phyloP scores from a whole-genome alignment of 1,140 invertebrate genomes.

The Pseudachorutes palmiensis region DNA sequence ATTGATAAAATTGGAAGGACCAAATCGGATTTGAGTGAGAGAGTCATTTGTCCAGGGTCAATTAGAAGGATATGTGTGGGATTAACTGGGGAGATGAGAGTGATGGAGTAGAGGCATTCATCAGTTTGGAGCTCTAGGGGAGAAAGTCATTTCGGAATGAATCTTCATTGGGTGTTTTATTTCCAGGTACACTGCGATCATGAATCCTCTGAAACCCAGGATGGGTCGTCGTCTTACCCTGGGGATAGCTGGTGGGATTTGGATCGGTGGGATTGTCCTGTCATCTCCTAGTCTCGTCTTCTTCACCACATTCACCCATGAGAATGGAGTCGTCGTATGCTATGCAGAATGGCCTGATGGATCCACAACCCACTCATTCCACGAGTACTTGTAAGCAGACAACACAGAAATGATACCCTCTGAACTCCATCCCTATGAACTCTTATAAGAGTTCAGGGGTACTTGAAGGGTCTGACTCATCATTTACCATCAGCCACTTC shows the following conservation, averaged over 20 bases:
- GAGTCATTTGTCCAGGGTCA: too few species aligned
- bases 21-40: too few species aligned
- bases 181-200: conserved; percentile 80
- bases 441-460: neutral
- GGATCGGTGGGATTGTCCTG: conserved; percentile 63
- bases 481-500: too few species aligned
- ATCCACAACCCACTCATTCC: conserved; percentile 54
- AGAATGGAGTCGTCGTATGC: conserved; percentile 59
- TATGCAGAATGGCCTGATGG: conserved; percentile 74
- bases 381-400: conserved; percentile 68
- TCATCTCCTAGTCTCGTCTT: conserved; percentile 75
- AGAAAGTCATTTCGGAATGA: too few species aligned
- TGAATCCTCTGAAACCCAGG: conserved; percentile 74
- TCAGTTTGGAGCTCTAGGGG: too few species aligned
- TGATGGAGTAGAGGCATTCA: too few species aligned
- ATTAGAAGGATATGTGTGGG: too few species aligned
- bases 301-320: conserved; percentile 59
- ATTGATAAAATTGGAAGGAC: too few species aligned
- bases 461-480: too few species aligned
- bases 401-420: neutral
- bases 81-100: too few species aligned
- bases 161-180: conserved; percentile 1
- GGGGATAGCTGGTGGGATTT: conserved; percentile 67
- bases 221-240: conserved; percentile 71
- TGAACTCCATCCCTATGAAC: neutral